phyloP scores from a whole-genome alignment of 2,888 invertebrate genomes.

The Drosophila demipolita region DNA sequence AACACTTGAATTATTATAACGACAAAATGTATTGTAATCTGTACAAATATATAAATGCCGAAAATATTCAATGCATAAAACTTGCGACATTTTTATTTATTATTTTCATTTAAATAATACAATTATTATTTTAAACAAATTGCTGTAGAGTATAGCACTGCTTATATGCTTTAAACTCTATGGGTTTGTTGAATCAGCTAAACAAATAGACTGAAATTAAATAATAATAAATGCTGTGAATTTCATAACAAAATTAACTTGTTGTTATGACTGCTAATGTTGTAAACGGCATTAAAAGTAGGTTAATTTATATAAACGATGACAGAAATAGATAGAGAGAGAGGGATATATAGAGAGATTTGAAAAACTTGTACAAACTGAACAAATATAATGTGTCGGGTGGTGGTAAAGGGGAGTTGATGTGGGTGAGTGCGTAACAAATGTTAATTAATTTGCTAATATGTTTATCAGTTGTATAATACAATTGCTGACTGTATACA shows the following conservation, averaged over 20 bases:
- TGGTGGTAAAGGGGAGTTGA: neutral
- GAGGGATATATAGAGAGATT: constrained; percentile 5
- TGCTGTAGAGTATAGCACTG: neutral
- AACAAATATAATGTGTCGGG: neutral
- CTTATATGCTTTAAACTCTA: constrained; percentile 9
- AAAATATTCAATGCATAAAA: neutral
- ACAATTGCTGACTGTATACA: neutral
- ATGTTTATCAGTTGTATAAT: neutral
- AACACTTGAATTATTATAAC: neutral
- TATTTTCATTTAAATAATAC: neutral
- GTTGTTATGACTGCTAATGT: constrained; percentile 29
- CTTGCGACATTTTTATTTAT: neutral
- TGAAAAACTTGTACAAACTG: neutral
- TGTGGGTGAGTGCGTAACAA: neutral
- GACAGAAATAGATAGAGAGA: constrained; percentile 14
- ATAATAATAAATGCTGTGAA: constrained; percentile 56
- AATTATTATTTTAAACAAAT: neutral
- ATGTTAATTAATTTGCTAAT: neutral
- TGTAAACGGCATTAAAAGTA: constrained; percentile 56
- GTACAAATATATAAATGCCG: neutral
- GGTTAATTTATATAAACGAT: constrained; percentile 58
- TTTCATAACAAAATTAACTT: constrained; percentile 62
- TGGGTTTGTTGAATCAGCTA: constrained; percentile 40
- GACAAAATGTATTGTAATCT: neutral
- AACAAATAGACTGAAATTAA: constrained; percentile 59